Evolutionary conservation across 2,888 invertebrate genomes (phyloP).

Genomic region (Pollenia labialis): DNA sequence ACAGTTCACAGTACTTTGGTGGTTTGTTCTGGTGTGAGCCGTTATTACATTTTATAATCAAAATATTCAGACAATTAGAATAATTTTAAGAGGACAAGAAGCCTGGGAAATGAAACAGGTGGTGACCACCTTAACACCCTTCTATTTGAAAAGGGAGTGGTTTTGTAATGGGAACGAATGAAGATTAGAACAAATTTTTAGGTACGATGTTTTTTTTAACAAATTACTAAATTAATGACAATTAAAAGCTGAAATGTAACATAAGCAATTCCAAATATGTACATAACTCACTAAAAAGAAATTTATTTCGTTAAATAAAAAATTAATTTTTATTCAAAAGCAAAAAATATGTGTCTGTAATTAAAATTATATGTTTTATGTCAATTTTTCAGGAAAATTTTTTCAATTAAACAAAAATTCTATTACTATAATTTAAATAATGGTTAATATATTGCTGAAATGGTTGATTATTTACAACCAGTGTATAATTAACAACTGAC

Average conservation of each 20-base stretch:
- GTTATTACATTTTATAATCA: conserved; percentile 54
- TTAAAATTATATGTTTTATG: conserved; percentile 68
- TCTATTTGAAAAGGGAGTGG: conserved; percentile 50
- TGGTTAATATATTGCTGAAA: conserved; percentile 19
- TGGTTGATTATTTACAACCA: conserved; percentile 40
- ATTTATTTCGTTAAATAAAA: conserved; percentile 8
- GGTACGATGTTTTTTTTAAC: conserved; percentile 6
- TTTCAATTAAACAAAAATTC: conserved; percentile 20
- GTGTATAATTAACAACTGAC: conserved; percentile 71
- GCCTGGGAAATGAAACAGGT: conserved; percentile 70
- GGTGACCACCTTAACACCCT: conserved; percentile 30
- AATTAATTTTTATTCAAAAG: conserved; percentile 28
- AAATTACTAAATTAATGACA: conserved; percentile 64
- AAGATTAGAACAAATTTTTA: conserved; percentile 4
- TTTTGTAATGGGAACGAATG: conserved; percentile 33
- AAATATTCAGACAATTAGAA: conserved; percentile 72
- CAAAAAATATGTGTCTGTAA: conserved; percentile 60
- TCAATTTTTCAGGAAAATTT: background rate
- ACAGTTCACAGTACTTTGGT: conserved; percentile 26
- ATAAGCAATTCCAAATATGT: background rate
- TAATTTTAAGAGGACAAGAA: conserved; percentile 63
- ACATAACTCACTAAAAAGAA: background rate
- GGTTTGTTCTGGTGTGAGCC: conserved; percentile 32
- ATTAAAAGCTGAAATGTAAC: conserved; percentile 37
- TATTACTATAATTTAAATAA: conserved; percentile 33